These are phyloP conservation scores for Novumbra hubbsi DNA, from an alignment of 2,797 vertebrate genomes.

Conservation along the genomic window DNA sequence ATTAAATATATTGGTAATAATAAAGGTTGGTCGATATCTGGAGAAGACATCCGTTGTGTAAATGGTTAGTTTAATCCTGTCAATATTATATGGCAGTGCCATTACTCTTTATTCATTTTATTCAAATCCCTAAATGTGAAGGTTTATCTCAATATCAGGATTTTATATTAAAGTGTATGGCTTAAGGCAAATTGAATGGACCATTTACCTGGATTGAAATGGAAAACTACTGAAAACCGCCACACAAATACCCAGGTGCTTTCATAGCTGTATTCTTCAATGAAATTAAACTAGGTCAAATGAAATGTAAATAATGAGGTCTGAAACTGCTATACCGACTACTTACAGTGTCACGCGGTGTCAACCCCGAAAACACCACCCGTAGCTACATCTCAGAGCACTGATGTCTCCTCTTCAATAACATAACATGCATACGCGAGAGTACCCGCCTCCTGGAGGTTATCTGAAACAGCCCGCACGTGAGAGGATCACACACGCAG, in stretches of 20 bases:
- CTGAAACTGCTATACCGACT: neutral
- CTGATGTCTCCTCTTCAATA: neutral
- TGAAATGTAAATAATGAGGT: neutral
- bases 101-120: slow-evolving; percentile 37
- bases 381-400: neutral
- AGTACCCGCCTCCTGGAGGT: neutral
- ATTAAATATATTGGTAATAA: slow-evolving; percentile 21
- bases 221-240: neutral
- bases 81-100: slow-evolving; percentile 33
- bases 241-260: slow-evolving; percentile 16
- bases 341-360: neutral
- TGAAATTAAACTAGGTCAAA: neutral
- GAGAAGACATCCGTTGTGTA: neutral
- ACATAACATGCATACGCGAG: neutral
- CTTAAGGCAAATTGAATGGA: slow-evolving; percentile 29
- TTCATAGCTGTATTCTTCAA: neutral
- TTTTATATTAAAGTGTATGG: neutral
- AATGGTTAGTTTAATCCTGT: slow-evolving; percentile 34
- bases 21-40: neutral
- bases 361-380: neutral
- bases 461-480: neutral
- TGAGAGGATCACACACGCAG: neutral
- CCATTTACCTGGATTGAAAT: slow-evolving; percentile 24
- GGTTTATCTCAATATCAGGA: slow-evolving; percentile 11
- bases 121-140: slow-evolving; percentile 38